These are phyloP conservation scores for Coturnix japonica DNA, from an alignment of 2,113 vertebrate genomes.

Conservation along the genomic window DNA sequence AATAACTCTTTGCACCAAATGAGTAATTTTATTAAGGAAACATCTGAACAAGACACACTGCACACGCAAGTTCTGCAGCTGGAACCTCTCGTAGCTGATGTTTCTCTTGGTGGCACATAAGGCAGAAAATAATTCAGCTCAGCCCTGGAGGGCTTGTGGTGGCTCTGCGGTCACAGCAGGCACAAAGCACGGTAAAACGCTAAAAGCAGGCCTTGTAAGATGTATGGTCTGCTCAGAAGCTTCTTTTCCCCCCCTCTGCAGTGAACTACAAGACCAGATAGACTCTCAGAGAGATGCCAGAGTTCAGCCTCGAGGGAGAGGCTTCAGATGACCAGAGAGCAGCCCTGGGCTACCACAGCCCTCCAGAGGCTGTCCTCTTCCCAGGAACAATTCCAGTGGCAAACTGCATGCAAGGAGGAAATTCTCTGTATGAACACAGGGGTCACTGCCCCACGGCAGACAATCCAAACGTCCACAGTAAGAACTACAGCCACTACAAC, in stretches of 20 bases:
- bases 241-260: background rate
- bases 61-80: slow-evolving; percentile 7
- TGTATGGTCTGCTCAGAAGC: background rate
- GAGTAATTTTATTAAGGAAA: slow-evolving; percentile 35
- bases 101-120: background rate
- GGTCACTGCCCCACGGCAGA: background rate
- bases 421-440: background rate
- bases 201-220: background rate
- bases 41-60: background rate
- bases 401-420: background rate
- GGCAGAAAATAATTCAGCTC: slow-evolving; percentile 26
- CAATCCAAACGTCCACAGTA: background rate
- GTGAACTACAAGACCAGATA: background rate
- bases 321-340: background rate
- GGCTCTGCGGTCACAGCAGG: background rate
- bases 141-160: background rate
- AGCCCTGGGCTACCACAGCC: background rate
- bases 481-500: background rate
- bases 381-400: background rate
- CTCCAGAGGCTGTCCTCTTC: background rate
- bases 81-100: slow-evolving; percentile 9
- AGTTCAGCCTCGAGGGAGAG: background rate
- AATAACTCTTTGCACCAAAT: background rate
- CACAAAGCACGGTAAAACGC: background rate
- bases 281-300: background rate